These are phyloP conservation scores for Microcebus tavaratra DNA, from an alignment of 2,113 vertebrate genomes.

Conservation along the genomic window DNA sequence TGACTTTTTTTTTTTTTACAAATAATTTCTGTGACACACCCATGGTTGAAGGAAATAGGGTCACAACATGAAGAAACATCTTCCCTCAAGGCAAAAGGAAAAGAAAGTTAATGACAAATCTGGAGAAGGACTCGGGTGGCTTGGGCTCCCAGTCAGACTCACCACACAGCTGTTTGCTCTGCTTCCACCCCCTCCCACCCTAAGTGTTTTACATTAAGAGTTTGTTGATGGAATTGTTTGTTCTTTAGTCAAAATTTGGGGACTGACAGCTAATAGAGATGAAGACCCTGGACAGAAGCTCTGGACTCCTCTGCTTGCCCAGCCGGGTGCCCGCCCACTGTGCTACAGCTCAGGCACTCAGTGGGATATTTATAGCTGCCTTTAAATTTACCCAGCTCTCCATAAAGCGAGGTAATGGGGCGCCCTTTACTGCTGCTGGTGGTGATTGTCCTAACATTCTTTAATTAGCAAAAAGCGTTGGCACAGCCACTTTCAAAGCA, in stretches of 20 bases:
- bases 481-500: conserved; percentile 68
- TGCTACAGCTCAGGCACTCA: conserved; percentile 37
- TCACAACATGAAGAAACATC: not conserved
- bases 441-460: conserved; percentile 73
- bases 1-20: not conserved
- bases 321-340: not conserved
- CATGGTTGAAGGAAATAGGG: not conserved
- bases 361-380: conserved; percentile 70
- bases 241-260: conserved; percentile 39
- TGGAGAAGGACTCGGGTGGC: not conserved
- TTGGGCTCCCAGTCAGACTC: not conserved
- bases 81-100: not conserved
- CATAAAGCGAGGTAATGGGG: conserved; percentile 71
- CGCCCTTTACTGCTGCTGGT: conserved; percentile 70
- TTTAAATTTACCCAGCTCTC: conserved; percentile 71
- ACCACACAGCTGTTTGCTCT: not conserved
- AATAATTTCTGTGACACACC: not conserved
- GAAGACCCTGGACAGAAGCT: not conserved
- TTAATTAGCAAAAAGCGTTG: conserved; percentile 78
- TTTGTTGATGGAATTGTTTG: conserved; percentile 11
- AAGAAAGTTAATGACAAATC: not conserved
- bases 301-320: not conserved
- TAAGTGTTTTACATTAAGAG: conserved; percentile 16
- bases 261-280: conserved; percentile 1
- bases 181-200: not conserved